Conservation (phyloP, 1,140 invertebrate genomes). For the Diachasma alloeum region DNA sequence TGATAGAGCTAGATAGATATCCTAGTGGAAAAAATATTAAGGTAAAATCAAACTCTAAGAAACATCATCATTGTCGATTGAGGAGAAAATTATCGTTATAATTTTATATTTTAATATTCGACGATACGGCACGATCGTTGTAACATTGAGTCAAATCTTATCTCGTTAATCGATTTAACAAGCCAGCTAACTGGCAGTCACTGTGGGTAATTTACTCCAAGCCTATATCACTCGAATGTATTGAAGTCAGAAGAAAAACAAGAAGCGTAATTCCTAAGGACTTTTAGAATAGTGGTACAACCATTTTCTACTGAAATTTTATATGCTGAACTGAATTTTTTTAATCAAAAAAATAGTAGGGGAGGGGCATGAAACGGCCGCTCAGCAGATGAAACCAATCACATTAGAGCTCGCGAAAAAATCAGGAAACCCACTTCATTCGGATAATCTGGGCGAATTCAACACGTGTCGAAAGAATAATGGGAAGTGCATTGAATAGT, state of each 20-base stretch:
- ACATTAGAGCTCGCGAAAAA: too few relatives aligned
- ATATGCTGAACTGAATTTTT: neutral
- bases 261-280: neutral
- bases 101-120: neutral
- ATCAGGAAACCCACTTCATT: too few relatives aligned
- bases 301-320: neutral
- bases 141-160: neutral
- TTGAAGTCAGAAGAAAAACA: neutral
- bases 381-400: too few relatives aligned
- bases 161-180: slow-evolving; percentile 13
- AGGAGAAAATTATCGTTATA: neutral
- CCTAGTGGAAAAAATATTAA: neutral
- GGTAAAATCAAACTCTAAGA: neutral
- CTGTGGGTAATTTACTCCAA: slow-evolving; percentile 35
- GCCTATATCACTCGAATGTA: slow-evolving; percentile 20
- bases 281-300: neutral
- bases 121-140: neutral
- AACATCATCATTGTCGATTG: neutral
- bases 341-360: too few relatives aligned
- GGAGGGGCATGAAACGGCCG: too few relatives aligned
- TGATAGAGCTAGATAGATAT: neutral
- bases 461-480: neutral
- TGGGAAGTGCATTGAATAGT: neutral
- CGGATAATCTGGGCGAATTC: too few relatives aligned
- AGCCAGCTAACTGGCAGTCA: slow-evolving; percentile 27